A percentile compares a stretch with the other conserved stretches of the same genome.
These are phyloP conservation scores for Eclectus roratus DNA, from an alignment of 2,113 vertebrate species.

Conservation along the genomic window DNA sequence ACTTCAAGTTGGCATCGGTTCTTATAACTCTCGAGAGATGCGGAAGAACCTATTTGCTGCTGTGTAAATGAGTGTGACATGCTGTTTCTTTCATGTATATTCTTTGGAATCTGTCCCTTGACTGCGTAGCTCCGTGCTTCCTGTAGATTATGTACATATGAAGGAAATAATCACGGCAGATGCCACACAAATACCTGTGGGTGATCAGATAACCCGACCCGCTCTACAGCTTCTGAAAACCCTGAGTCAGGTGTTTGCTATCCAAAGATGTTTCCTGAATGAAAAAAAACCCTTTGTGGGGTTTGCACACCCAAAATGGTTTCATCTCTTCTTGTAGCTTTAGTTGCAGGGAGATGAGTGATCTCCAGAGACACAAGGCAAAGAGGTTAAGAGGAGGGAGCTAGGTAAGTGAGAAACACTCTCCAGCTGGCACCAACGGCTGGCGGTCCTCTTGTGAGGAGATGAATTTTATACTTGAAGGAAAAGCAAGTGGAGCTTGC, in stretches of 20 bases:
- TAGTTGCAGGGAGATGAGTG: neutral
- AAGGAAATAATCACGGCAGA: slow-evolving; percentile 43
- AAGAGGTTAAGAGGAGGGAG: neutral
- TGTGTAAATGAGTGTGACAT: neutral
- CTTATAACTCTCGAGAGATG: neutral
- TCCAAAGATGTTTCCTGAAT: neutral
- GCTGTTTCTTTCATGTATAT: neutral
- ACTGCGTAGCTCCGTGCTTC: neutral
- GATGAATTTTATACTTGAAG: neutral
- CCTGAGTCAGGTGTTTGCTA: slow-evolving; percentile 37
- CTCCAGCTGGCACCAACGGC: neutral
- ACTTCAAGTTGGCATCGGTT: neutral
- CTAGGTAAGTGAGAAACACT: neutral
- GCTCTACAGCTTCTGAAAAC: slow-evolving; percentile 16
- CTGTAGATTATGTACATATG: slow-evolving; percentile 16
- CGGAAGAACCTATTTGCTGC: neutral
- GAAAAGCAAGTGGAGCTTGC: neutral
- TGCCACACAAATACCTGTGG: slow-evolving; percentile 65
- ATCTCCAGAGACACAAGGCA: neutral
- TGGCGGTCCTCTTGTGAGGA: neutral
- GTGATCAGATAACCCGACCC: slow-evolving; percentile 43
- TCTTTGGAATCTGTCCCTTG: slow-evolving; percentile 1
- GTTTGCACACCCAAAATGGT: neutral
- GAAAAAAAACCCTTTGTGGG: neutral
- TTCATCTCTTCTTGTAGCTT: neutral